phyloP scores from a whole-genome alignment of 2,113 vertebrate genomes.

The Ctenomys sociabilis region DNA sequence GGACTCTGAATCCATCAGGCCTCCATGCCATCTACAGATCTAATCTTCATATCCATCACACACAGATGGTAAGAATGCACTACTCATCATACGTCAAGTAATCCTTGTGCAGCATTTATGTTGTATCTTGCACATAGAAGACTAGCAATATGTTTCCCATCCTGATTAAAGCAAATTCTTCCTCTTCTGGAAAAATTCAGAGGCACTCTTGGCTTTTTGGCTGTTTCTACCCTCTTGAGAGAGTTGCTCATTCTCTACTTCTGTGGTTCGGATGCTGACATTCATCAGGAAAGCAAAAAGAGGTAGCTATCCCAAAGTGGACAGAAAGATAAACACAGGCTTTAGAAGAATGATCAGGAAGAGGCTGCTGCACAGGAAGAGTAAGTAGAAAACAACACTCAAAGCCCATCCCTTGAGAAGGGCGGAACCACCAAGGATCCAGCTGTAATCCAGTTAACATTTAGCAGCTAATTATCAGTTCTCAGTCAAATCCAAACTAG shows the following conservation, averaged over 20 bases:
- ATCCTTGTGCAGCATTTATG: neutral
- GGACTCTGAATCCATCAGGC: neutral
- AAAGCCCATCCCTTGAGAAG: constrained; percentile 60
- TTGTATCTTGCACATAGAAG: neutral
- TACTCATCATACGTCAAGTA: neutral
- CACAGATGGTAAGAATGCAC: neutral
- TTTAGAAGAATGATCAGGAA: constrained; percentile 55
- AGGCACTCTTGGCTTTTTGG: neutral
- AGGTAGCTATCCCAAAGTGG: constrained; percentile 41
- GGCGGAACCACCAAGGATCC: constrained; percentile 66
- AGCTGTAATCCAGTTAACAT: constrained; percentile 76
- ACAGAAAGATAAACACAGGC: constrained; percentile 52
- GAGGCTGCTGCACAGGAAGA: constrained; percentile 36
- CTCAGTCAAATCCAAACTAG: constrained; percentile 68
- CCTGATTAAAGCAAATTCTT: neutral
- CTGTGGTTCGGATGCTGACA: neutral
- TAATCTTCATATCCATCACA: neutral
- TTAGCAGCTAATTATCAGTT: constrained; percentile 82
- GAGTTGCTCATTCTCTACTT: neutral
- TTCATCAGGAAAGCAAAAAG: neutral
- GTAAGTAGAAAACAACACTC: constrained; percentile 35
- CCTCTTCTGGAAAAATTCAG: neutral
- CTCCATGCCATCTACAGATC: neutral
- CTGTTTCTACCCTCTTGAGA: neutral
- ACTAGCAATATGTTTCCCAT: neutral